Base-by-base conservation (phyloP, 2,888 invertebrate genomes). In the Volucella zonaria region DNA sequence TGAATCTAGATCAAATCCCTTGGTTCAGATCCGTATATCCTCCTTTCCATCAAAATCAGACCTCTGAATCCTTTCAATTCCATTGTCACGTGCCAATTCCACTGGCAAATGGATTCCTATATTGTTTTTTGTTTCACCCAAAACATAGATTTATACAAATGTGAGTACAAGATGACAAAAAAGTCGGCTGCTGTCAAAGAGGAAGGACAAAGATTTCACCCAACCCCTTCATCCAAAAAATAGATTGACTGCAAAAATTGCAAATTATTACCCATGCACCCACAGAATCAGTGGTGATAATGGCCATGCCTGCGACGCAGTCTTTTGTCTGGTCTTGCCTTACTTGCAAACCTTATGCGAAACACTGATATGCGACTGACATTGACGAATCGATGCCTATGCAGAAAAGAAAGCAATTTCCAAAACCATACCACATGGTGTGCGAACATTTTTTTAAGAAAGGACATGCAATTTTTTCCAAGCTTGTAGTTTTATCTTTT, bases 291-390 rank as follows among this genome's bases (percentile, higher is more conserved):
- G 14, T 40, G 38, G 64, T 79, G 78, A 70, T 82, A 82, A 78
- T 74, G 62, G 74, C 68, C 18, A 31, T 80, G 51, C 76, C 80
- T 71, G 71, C 67, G 70, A 64, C 56, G 58, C 45, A 64, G 49
- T 66, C 75, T 66, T 73, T 85, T 76, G 80, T 83, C 61, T 47
- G 49, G 23, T 31, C 76, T 52, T 80, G 80, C 80, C 83, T 75
- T 83, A 75, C 75, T 75, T 75, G 80, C 42, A 75, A 66, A 70
- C 70, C 70, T 47, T 70, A 90, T 89, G 23, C 23, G 23, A 23
- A 23, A 23, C 23, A 2, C 23, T 90, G 91, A 91, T 89, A 89
- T 91, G 91, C 89, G 89, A 89, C 89, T 91, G 91, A 91, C 91
- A 90, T 89, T 91, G 91, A 91, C 91, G 90, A 90, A 91, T 91